Conservation (phyloP, 2,113 vertebrate species). For the Melanotaenia duboulayi region DNA sequence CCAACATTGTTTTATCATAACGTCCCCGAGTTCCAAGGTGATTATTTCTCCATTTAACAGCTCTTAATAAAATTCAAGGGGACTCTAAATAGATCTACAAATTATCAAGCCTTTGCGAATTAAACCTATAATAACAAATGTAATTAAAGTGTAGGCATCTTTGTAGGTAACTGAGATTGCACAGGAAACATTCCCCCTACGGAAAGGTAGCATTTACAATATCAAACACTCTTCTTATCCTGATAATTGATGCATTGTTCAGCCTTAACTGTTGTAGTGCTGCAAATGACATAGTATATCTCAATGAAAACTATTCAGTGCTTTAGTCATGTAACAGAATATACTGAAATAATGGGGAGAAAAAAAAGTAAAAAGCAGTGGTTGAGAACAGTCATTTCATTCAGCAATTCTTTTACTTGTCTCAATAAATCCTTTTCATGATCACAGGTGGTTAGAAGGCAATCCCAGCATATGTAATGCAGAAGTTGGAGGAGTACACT, state of each 20-base stretch:
- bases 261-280: not conserved
- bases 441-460: constrained; percentile 12
- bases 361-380: not conserved
- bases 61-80: constrained; percentile 8
- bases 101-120: not conserved
- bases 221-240: not conserved
- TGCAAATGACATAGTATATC: not conserved
- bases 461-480: constrained; percentile 20
- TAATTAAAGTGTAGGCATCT: too few species aligned
- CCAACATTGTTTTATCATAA: constrained; percentile 16
- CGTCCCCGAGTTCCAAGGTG: constrained; percentile 2
- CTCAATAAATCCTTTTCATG: constrained; percentile 22
- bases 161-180: too few species aligned
- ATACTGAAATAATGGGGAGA: not conserved
- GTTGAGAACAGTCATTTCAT: not conserved
- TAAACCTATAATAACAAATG: not conserved
- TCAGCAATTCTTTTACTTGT: constrained; percentile 14
- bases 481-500: constrained; percentile 5
- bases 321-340: not conserved
- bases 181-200: too few species aligned
- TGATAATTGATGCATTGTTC: not conserved
- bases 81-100: not conserved
- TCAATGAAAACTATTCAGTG: not conserved
- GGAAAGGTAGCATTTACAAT: too few species aligned
- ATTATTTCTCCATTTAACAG: not conserved